Evolutionary conservation across 2,113 vertebrate genomes (phyloP).

Genomic region (Cochlearius cochlearius): DNA sequence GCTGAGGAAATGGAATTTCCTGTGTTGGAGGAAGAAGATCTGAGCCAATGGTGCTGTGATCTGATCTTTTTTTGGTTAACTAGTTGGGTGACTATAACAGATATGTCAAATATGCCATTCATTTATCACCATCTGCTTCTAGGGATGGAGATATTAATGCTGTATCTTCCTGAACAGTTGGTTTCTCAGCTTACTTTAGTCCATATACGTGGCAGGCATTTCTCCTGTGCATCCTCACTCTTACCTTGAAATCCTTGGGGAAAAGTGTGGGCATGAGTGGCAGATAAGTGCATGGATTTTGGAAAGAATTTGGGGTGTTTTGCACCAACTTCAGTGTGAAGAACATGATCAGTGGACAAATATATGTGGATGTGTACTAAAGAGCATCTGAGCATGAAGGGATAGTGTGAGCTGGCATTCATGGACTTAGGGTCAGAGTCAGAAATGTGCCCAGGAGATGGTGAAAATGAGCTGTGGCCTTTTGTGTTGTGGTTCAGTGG

Average conservation of each 20-base stretch:
- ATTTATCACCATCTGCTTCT: constrained; percentile 37
- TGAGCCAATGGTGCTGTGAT: constrained; percentile 36
- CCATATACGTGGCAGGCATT: not conserved
- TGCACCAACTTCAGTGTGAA: not conserved
- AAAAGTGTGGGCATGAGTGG: not conserved
- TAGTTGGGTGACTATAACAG: not conserved
- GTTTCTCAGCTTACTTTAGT: not conserved
- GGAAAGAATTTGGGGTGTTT: not conserved
- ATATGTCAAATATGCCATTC: constrained; percentile 44
- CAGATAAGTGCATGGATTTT: not conserved
- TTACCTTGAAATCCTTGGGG: not conserved
- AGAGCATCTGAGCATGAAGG: not conserved
- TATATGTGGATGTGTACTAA: not conserved
- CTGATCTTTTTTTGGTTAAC: constrained; percentile 30
- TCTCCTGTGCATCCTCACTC: not conserved
- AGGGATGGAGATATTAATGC: not conserved
- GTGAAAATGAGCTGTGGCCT: not conserved
- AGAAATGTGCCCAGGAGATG: not conserved
- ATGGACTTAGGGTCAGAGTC: not conserved
- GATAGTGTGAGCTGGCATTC: not conserved
- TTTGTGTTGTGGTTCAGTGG: not conserved
- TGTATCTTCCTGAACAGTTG: not conserved
- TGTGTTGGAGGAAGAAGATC: constrained; percentile 14
- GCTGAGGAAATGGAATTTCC: constrained; percentile 52
- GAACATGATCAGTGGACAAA: not conserved